These are phyloP conservation scores for Mimumesa dahlbomi DNA, from an alignment of 2,888 invertebrate species.

Conservation along the genomic window DNA sequence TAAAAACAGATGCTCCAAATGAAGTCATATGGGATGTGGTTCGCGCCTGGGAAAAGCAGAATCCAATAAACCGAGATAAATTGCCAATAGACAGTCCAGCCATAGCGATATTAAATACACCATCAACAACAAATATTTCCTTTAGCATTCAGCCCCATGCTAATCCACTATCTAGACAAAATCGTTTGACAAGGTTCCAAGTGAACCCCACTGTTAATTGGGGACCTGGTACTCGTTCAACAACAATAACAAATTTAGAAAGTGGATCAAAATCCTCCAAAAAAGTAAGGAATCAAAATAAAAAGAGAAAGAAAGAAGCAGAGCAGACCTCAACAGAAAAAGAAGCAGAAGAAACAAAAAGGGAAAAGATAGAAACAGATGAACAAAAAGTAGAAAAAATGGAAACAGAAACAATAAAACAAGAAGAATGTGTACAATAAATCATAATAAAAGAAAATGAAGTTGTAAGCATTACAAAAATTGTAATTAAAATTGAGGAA, in stretches of 20 bases:
- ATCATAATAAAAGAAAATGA: no score
- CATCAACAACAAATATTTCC: conserved; percentile 80
- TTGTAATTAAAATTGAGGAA: no score
- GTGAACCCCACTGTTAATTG: conserved; percentile 92
- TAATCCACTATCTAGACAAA: conserved; percentile 89
- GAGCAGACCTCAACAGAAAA: no score
- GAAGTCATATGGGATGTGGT: conserved; percentile 95
- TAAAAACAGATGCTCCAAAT: conserved; percentile 96
- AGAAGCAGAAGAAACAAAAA: no score
- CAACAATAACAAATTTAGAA: conserved; percentile 83
- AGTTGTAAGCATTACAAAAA: no score
- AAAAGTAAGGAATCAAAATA: conserved; percentile 86
- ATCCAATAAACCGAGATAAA: conserved; percentile 86
- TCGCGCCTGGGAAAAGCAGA: conserved; percentile 87
- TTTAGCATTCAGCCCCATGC: conserved; percentile 86
- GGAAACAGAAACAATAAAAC: no score
- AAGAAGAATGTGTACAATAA: no score
- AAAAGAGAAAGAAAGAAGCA: conserved; percentile 82
- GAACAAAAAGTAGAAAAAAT: not conserved
- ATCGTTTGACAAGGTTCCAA: conserved; percentile 90
- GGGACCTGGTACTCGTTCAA: conserved; percentile 94
- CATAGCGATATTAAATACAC: conserved; percentile 82
- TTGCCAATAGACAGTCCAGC: conserved; percentile 82
- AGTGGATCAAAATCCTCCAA: conserved; percentile 82
- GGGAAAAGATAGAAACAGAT: no score